These are phyloP conservation scores for Meles meles DNA, from an alignment of 2,113 vertebrate genomes.

Conservation along the genomic window DNA sequence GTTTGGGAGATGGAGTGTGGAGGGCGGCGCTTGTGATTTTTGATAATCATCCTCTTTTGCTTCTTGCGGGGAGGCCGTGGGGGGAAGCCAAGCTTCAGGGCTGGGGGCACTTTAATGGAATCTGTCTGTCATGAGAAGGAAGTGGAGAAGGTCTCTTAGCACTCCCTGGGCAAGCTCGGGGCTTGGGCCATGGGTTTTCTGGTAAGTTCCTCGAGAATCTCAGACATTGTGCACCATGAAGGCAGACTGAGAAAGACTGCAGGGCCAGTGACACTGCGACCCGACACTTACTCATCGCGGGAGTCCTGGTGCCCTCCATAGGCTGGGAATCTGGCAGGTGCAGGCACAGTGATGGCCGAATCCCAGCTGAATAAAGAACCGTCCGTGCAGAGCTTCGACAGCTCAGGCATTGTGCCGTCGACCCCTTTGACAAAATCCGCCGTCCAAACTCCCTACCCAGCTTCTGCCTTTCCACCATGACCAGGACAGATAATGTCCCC, in stretches of 20 bases:
- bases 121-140: slow-evolving; percentile 73
- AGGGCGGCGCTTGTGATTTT: slow-evolving; percentile 59
- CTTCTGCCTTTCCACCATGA: background rate
- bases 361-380: background rate
- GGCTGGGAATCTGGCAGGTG: background rate
- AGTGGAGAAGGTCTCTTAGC: slow-evolving; percentile 49
- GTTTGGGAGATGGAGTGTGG: slow-evolving; percentile 70
- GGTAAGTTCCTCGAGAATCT: background rate
- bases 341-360: accelerated
- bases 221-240: background rate
- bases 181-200: background rate
- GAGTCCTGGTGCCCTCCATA: accelerated
- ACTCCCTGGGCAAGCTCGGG: accelerated
- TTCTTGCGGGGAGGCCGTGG: background rate
- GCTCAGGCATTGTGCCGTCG: accelerated
- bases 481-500: background rate
- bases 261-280: accelerated
- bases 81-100: slow-evolving; percentile 23
- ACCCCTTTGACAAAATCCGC: background rate
- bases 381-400: background rate
- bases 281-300: accelerated
- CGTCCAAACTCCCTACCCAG: accelerated
- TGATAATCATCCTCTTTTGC: slow-evolving; percentile 60
- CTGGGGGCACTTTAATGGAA: slow-evolving; percentile 67
- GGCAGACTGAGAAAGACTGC: accelerated